Base-by-base conservation (phyloP, 2,113 vertebrate species). In the Heteronetta atricapilla region DNA sequence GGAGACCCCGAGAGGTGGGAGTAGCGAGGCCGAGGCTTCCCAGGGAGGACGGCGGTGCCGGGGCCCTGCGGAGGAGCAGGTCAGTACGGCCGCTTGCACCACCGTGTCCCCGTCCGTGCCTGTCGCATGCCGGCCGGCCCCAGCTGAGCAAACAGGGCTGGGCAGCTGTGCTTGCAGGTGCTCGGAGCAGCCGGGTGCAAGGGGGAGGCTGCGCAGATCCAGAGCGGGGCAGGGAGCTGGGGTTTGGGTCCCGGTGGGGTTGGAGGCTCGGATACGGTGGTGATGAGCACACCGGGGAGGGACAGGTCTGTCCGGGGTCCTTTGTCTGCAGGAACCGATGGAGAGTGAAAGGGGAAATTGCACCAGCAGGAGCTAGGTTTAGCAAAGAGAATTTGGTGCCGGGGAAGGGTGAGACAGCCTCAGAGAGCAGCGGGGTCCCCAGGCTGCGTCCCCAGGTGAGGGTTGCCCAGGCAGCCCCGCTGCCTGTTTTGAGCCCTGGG, bases 401-500 rank as follows among this genome's bases (percentile, higher is more conserved):
- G 1, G 48, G 70, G 34, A 66, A 64, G 48, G 31, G 48, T 1
- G 3, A n/a, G 74, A 7, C 38, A 69, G 87, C 31, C 40, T 58
- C 3, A 53, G 44, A 23, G 67, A 66, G 26, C 0, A 2, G 8
- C 4, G 3, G 52, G 23, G 16, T 1, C 29, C 8, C 46, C 21
- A 67, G 11, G 60, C 63, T 28, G 55, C 2, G 6, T n/a, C 42
- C 63, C 53, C 0, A 10, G 42, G 15, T 44, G 1, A 29, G 40
- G 52, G 21, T 29, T 63, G 62, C 33, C 52, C 0, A 2, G 5
- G 10, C 10, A 21, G 72, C 44, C 44, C 28, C 31, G 52, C 53
- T 29, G 6, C 58, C 52, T 1, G 0, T 8, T 59, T 22, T 0
- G 0, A 33, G 58, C 64, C 74, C 55, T 5, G 55, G 74, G 23